These are phyloP conservation scores for Heterodera schachtii DNA, from an alignment of 1,140 invertebrate genomes.

Conservation along the genomic window DNA sequence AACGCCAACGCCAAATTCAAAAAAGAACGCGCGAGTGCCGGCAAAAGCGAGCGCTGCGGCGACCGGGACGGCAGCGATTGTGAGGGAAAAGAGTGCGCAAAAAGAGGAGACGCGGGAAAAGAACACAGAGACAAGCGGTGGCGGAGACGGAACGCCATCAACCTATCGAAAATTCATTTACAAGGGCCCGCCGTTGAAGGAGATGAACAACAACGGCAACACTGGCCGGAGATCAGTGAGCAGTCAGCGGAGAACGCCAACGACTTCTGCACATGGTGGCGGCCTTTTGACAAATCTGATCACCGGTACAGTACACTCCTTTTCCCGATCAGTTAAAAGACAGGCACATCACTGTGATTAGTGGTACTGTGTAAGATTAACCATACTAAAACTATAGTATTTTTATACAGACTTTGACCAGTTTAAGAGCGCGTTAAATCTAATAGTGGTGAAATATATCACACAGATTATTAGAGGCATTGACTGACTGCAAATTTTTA, in stretches of 20 bases:
- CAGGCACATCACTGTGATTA: too few species aligned
- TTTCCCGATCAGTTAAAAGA: not conserved
- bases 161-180: constrained; percentile 32
- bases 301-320: not conserved
- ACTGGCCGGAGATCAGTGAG: not conserved
- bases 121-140: not conserved
- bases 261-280: not conserved
- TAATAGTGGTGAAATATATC: too few species aligned
- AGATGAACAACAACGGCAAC: constrained; percentile 16
- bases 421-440: too few species aligned
- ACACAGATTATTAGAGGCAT: too few species aligned
- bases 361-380: too few species aligned
- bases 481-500: too few species aligned
- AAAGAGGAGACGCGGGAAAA: not conserved
- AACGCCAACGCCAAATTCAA: constrained; percentile 5
- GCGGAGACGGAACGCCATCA: not conserved
- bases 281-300: constrained; percentile 8
- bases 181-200: constrained; percentile 23
- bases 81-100: not conserved
- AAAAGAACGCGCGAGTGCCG: not conserved
- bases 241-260: constrained; percentile 6
- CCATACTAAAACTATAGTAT: too few species aligned
- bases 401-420: too few species aligned
- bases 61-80: too few species aligned
- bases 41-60: not conserved